Evolutionary conservation across 1,140 invertebrate species (phyloP), one percentile per base, ranked within the genome.

Genomic region (Bombus haemorrhoidalis): DNA sequence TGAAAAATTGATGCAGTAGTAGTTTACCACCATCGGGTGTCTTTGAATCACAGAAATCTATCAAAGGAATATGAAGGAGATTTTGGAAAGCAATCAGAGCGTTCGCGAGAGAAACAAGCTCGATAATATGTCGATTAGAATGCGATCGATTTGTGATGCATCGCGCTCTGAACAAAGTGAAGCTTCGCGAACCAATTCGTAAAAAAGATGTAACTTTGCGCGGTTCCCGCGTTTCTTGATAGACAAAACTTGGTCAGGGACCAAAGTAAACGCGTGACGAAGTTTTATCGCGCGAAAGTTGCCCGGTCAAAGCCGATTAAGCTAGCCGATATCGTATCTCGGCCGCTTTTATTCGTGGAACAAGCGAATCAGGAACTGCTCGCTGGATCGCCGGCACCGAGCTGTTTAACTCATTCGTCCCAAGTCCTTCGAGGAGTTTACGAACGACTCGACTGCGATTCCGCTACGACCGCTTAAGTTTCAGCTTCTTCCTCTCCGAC

Each of bases 331-430:
- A 85, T 41, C 68, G 32, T 81, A 81, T 85, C 39, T 59, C 81
- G 75, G 22, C 47, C 68, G 76, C 68, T 85, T 84, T 79, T 84
- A 59, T 84, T 62, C 82, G 53, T 25, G n/a, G 39, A 43, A 84
- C 76, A 84, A 79, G 53, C 83, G 82, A 39, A 59, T 32, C 77
- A 43, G 13, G 34, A n/a, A 39, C 15, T 28, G n/a, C 39, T 57
- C 32, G 53, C 83, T 39, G 34, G 79, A 86, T 82, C 71, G 86
- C 85, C 74, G 79, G 18, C 53, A 34, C 62, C 41, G 79, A 81
- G 74, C 77, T 83, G 83, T 90, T 90, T 90, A 90, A 90, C 89
- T 90, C 81, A 83, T 77, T 83, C 77, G 72, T 74, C 43, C 43
- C 72, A 80, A 86, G 76, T 90, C 86, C 89, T 79, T 79, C 82